A percentile compares a stretch with the other conserved stretches of the same genome.
These are phyloP conservation scores for Orchestia grillus DNA, from an alignment of 1,140 invertebrate species.

Conservation along the genomic window DNA sequence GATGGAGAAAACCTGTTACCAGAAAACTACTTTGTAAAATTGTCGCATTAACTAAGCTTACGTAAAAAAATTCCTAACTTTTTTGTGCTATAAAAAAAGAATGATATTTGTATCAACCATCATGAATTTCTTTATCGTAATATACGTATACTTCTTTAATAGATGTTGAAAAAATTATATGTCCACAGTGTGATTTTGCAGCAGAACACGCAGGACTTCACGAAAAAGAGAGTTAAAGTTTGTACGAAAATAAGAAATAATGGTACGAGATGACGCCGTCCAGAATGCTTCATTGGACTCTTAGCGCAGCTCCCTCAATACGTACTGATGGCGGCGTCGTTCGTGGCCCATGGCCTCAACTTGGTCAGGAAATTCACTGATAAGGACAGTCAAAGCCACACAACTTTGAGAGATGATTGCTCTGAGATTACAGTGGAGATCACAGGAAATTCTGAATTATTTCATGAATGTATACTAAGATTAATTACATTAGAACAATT, in stretches of 20 bases:
- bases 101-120: no score
- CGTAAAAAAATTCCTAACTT: no score
- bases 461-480: background rate
- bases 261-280: background rate
- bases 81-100: no score
- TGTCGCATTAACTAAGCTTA: no score
- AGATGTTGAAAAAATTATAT: no score
- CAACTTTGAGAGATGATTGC: background rate
- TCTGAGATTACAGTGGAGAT: slow-evolving; percentile 31
- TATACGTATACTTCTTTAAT: no score
- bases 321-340: background rate
- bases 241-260: background rate
- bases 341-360: background rate
- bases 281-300: background rate
- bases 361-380: background rate
- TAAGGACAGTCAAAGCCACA: background rate
- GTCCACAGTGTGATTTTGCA: no score
- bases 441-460: slow-evolving; percentile 34
- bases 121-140: no score
- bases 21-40: no score
- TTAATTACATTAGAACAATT: background rate
- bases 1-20: no score
- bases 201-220: no score
- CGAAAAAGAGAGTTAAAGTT: background rate
- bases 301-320: background rate